phyloP scores from a whole-genome alignment of 2,797 vertebrate genomes.

The Enteromius viviparus region DNA sequence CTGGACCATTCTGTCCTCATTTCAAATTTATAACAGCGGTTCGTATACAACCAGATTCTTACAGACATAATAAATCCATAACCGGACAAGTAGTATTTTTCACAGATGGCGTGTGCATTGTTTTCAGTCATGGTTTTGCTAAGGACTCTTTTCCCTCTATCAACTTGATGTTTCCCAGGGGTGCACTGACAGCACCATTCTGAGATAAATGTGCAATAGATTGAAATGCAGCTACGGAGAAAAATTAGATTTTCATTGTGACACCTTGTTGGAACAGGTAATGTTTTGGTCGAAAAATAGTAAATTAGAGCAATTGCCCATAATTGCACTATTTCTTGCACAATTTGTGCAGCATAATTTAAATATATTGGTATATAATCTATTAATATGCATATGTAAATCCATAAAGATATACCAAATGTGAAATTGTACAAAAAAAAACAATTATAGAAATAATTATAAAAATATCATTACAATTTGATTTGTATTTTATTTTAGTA shows the following conservation, averaged over 20 bases:
- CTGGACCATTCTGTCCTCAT: conserved; percentile 42
- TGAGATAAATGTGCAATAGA: neutral
- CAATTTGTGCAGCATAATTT: neutral
- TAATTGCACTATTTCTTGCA: neutral
- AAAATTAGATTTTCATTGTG: neutral
- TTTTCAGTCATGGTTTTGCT: conserved; percentile 49
- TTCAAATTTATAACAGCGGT: conserved; percentile 35
- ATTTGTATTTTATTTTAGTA: neutral
- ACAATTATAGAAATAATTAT: neutral
- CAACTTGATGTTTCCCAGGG: neutral
- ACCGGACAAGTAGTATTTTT: conserved; percentile 33
- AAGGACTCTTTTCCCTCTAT: conserved; percentile 34
- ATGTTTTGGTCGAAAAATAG: neutral
- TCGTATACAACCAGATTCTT: conserved; percentile 21
- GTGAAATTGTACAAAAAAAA: neutral
- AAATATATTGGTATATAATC: neutral
- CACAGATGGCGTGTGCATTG: conserved; percentile 44
- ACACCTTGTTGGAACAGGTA: neutral
- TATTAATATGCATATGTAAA: neutral
- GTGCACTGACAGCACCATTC: conserved; percentile 16
- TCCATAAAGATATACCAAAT: neutral
- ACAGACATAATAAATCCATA: conserved; percentile 25
- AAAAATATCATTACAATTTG: neutral
- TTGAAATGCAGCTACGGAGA: conserved; percentile 5
- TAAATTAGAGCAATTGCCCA: neutral